Evolutionary conservation across 2,888 invertebrate species (phyloP).

Genomic region (Drosophila paranaensis): DNA sequence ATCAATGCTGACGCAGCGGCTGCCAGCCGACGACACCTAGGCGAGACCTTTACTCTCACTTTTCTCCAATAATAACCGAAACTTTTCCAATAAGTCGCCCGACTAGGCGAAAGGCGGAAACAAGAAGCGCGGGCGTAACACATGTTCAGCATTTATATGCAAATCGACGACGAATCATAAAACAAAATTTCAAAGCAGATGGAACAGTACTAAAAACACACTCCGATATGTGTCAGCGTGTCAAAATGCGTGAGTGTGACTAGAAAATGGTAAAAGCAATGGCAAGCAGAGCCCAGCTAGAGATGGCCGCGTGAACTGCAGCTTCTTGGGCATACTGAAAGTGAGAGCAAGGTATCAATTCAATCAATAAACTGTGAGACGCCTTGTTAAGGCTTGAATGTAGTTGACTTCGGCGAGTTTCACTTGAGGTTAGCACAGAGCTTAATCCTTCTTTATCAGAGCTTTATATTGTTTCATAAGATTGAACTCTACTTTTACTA

Average conservation of each 20-base stretch:
- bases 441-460: too few relatives aligned
- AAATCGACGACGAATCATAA: conserved; percentile 69
- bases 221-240: conserved; percentile 68
- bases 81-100: conserved; percentile 3
- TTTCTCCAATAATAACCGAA: conserved; percentile 38
- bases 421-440: too few relatives aligned
- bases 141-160: conserved; percentile 71
- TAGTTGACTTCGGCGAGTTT: too few relatives aligned
- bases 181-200: conserved; percentile 57
- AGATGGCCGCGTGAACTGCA: conserved; percentile 27
- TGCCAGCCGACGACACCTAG: conserved; percentile 47
- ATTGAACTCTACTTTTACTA: too few relatives aligned
- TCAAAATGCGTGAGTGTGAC: conserved; percentile 65
- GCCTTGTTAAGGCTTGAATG: too few relatives aligned
- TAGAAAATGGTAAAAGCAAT: conserved; percentile 42
- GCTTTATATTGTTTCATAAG: too few relatives aligned
- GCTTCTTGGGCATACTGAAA: too few relatives aligned
- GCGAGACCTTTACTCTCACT: conserved; percentile 67
- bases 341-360: too few relatives aligned
- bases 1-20: conserved; percentile 49
- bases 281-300: conserved; percentile 7
- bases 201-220: conserved; percentile 34
- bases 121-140: conserved; percentile 68
- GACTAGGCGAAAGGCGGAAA: conserved; percentile 49
- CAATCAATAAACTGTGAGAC: too few relatives aligned